phyloP scores from a whole-genome alignment of 2,888 invertebrate genomes.

The Tipula helvola region DNA sequence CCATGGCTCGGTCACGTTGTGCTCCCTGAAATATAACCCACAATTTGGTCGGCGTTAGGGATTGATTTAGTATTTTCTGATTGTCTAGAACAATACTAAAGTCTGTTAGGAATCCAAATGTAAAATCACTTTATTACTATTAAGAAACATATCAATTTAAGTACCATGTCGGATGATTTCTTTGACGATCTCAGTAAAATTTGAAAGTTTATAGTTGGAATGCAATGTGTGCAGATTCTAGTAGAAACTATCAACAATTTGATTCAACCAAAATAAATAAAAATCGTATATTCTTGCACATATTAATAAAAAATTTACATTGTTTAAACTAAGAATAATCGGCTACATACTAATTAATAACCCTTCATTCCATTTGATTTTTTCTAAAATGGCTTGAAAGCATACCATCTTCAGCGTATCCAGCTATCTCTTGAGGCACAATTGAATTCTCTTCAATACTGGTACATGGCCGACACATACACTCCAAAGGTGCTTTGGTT shows the following conservation, averaged over 20 bases:
- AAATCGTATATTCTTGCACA: neutral
- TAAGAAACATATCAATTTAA: too few species aligned
- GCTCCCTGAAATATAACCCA: too few species aligned
- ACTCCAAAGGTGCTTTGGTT: conserved; percentile 86
- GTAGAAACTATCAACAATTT: neutral
- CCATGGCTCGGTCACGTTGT: too few species aligned
- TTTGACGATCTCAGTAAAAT: too few species aligned
- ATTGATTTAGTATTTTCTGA: too few species aligned
- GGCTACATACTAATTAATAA: neutral
- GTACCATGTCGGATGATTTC: too few species aligned
- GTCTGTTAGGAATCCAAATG: too few species aligned
- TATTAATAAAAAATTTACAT: neutral
- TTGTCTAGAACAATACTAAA: too few species aligned
- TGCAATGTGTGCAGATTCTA: too few species aligned
- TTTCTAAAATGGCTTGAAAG: conserved; percentile 68
- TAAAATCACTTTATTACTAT: too few species aligned
- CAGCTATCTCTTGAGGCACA: conserved; percentile 80
- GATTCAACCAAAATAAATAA: neutral
- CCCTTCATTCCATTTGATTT: conserved; percentile 42
- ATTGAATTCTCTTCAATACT: conserved; percentile 77
- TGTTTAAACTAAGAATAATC: neutral
- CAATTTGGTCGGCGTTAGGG: too few species aligned
- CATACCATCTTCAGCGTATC: conserved; percentile 70
- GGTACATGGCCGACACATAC: conserved; percentile 89
- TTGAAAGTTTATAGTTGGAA: too few species aligned